Evolutionary conservation across 2,113 vertebrate species (phyloP), one percentile per base, ranked within the genome.

Genomic region (Istiophorus platypterus): DNA sequence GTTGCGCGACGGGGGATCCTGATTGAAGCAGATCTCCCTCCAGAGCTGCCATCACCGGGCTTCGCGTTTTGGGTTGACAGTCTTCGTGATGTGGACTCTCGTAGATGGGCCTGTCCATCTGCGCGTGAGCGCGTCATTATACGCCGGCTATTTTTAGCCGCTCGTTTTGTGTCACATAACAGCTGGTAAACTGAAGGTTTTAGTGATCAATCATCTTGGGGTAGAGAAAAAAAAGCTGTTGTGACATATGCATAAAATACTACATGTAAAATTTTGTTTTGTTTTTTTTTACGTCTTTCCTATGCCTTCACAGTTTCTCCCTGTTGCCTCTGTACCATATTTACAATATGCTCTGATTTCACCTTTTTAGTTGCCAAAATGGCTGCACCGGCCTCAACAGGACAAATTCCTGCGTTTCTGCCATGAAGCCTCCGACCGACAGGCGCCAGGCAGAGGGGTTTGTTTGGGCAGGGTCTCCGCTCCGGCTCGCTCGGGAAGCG

Each of bases 31-130:
- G 81, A 79, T 85, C 37, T 71, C 27, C 31, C 77, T 82, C 73
- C 63, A 9, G 10, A 6, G 57, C 64, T 77, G 76, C 74, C 42
- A 67, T 87, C 75, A 82, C 45, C 76, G 65, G 9, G 85, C 84
- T 87, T 85, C 90, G 62, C 70, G 82, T 59, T 92, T 86, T 4
- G 85, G 81, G 70, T 73, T 91, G 75, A 88, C 73, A 57, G 70
- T 66, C 67, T 88, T 91, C 4, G 64, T 88, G 74, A 92, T 77
- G 45, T n/a, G 75, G 62, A 13, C 80, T 92, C 64, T 78, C 76
- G 52, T 67, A 74, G 68, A 82, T 78, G 22, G 82, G 77, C 47
- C 82, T 39, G 0, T 91, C 74, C 56, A 70, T 80, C 82, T 92
- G 88, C 57, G n/a, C n/a, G n/a, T n/a, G n/a, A n/a, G n/a, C n/a